Conservation (phyloP, 2,797 vertebrate species). For the Anguilla obscura region DNA sequence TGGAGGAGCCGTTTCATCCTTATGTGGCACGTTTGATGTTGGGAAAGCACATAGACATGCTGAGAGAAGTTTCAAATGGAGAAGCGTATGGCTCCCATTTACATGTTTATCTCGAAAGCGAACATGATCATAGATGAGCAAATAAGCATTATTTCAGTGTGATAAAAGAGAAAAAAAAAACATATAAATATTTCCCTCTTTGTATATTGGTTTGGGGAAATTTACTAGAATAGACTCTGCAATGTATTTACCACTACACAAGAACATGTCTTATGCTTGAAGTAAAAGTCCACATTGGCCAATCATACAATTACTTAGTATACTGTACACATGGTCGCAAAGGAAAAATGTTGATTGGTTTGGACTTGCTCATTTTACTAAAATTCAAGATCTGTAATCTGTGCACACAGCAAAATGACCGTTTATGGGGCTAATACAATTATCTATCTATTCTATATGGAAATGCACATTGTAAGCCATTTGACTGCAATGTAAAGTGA, state of each 20-base stretch:
- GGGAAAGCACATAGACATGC: neutral
- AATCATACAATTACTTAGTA: neutral
- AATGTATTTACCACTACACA: neutral
- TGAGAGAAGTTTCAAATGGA: conserved; percentile 69
- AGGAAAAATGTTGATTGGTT: neutral
- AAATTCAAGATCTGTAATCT: neutral
- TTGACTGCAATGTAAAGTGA: neutral
- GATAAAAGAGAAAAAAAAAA: conserved; percentile 53
- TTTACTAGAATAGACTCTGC: neutral
- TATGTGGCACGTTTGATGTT: neutral
- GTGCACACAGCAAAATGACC: neutral
- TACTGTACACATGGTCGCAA: neutral
- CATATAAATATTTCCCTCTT: conserved; percentile 4
- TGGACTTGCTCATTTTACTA: neutral
- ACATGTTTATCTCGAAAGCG: conserved; percentile 80
- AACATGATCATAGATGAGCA: conserved; percentile 85
- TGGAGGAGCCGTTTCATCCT: neutral
- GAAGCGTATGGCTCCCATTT: conserved; percentile 73
- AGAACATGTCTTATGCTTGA: neutral
- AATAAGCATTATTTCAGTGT: conserved; percentile 81
- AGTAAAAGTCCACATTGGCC: neutral
- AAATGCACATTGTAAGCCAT: neutral
- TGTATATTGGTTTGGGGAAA: conserved; percentile 4
- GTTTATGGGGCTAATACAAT: neutral
- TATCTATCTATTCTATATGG: neutral